These are phyloP conservation scores for Perdita meconis DNA, from an alignment of 2,888 invertebrate genomes.

Conservation along the genomic window DNA sequence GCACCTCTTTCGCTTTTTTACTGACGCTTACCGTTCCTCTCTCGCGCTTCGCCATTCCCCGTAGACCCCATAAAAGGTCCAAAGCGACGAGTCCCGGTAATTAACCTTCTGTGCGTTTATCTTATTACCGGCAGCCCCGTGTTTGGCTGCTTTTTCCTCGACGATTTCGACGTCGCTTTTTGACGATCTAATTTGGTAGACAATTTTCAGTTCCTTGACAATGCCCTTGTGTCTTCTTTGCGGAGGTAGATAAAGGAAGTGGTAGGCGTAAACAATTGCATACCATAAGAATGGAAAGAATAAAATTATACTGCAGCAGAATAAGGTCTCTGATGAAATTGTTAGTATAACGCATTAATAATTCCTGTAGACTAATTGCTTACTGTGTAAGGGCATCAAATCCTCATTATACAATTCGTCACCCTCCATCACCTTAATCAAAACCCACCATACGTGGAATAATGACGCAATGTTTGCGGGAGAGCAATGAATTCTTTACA, in stretches of 20 bases:
- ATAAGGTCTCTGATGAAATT: conserved; percentile 63
- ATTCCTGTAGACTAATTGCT: conserved; percentile 72
- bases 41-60: conserved; percentile 52
- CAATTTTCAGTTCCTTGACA: not conserved
- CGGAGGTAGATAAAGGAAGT: not conserved
- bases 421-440: conserved; percentile 80
- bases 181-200: conserved; percentile 12
- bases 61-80: conserved; percentile 64
- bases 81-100: conserved; percentile 74
- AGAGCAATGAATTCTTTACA: conserved; percentile 49
- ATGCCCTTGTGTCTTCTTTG: not conserved
- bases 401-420: conserved; percentile 78
- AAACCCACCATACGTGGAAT: conserved; percentile 75
- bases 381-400: conserved; percentile 74
- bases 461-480: conserved; percentile 56
- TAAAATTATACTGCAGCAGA: conserved; percentile 38
- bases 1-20: conserved; percentile 62
- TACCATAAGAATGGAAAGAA: conserved; percentile 16
- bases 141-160: conserved; percentile 5
- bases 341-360: conserved; percentile 73
- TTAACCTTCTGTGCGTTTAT: conserved; percentile 78
- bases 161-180: conserved; percentile 22
- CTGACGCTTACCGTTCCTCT: conserved; percentile 48
- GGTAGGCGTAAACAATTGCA: too few species aligned
- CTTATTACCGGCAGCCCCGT: conserved; percentile 67